Evolutionary conservation across 2,888 invertebrate genomes (phyloP).

Genomic region (Galeruca laticollis): DNA sequence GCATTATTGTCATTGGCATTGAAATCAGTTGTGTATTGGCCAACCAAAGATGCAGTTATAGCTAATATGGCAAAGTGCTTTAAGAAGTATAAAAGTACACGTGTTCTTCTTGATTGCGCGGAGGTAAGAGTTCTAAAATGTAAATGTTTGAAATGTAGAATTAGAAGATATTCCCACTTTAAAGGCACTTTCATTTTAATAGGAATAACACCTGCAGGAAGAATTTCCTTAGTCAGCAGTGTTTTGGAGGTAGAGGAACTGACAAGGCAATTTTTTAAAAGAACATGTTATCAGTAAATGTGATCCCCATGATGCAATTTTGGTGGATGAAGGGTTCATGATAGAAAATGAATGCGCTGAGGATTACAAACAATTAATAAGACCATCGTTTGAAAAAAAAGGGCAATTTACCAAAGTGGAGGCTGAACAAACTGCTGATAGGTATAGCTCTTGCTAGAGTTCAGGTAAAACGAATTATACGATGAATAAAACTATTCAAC

Average conservation of each 20-base stretch:
- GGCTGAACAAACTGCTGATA: no score
- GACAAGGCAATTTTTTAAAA: slow-evolving; percentile 28
- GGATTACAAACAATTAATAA: no score
- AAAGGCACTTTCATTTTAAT: slow-evolving; percentile 25
- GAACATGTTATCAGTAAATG: slow-evolving; percentile 29
- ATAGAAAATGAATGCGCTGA: no score
- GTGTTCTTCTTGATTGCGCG: slow-evolving; percentile 25
- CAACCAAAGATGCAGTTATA: no score
- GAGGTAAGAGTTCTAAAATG: slow-evolving; percentile 27
- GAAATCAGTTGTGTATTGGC: no score
- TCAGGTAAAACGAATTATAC: slow-evolving; percentile 23
- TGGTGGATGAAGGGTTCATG: no score
- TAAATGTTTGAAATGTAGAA: slow-evolving; percentile 27
- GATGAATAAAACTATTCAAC: slow-evolving; percentile 20
- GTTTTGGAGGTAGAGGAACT: slow-evolving; percentile 22
- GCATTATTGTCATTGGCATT: no score
- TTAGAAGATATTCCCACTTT: slow-evolving; percentile 23
- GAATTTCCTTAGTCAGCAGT: slow-evolving; percentile 23
- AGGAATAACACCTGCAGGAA: slow-evolving; percentile 27
- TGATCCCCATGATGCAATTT: no score
- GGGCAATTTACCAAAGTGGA: no score
- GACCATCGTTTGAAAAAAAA: no score
- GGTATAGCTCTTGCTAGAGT: no score
- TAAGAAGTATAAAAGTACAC: slow-evolving; percentile 22
- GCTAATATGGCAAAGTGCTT: no score